Evolutionary conservation across 2,888 invertebrate genomes (phyloP).

Genomic region (Pterobdella sp.): DNA sequence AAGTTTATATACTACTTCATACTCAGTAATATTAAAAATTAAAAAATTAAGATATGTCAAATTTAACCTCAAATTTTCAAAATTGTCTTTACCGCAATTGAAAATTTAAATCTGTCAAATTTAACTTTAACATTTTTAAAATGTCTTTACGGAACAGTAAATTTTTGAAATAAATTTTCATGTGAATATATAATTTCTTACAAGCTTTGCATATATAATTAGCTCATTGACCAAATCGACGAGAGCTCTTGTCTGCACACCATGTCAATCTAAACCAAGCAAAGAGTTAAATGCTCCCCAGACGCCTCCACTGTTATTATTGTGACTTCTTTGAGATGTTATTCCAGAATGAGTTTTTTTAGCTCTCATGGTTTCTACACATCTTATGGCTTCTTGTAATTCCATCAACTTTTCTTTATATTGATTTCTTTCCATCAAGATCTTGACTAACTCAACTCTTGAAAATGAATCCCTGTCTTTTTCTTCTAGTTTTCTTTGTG

Average conservation of each 20-base stretch:
- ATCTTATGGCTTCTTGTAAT: constrained; percentile 19
- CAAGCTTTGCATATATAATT: no score
- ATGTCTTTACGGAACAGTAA: neutral
- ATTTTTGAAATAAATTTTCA: neutral
- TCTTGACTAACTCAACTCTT: constrained; percentile 15
- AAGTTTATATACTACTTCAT: no score
- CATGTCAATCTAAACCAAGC: constrained; percentile 15
- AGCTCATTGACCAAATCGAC: no score
- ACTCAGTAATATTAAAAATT: no score
- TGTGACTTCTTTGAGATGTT: neutral
- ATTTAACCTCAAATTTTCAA: no score
- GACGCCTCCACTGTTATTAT: neutral
- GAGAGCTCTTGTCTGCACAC: no score
- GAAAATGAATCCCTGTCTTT: constrained; percentile 17
- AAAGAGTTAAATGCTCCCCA: constrained; percentile 24
- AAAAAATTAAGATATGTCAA: no score
- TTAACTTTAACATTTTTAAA: neutral
- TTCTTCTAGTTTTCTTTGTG: constrained; percentile 18
- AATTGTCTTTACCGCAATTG: neutral
- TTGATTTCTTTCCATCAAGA: constrained; percentile 22
- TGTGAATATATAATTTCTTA: no score
- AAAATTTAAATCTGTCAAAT: neutral
- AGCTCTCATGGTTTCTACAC: constrained; percentile 20
- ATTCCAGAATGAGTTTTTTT: neutral
- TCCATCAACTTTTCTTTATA: constrained; percentile 26